Conservation (phyloP, 2,113 vertebrate species). For the Crocuta crocuta region DNA sequence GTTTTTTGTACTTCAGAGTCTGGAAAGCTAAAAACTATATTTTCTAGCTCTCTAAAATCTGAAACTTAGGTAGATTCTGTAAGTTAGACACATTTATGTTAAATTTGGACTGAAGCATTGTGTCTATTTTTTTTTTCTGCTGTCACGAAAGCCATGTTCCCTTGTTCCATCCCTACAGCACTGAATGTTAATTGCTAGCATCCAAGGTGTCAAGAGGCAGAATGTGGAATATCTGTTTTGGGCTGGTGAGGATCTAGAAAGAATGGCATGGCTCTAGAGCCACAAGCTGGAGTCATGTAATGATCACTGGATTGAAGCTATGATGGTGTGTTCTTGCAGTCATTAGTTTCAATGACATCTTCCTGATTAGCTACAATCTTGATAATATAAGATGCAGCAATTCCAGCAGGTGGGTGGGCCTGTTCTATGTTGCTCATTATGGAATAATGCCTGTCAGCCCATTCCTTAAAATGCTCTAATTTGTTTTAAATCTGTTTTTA, state of each 20-base stretch:
- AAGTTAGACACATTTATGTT: background rate
- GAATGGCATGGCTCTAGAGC: background rate
- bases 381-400: background rate
- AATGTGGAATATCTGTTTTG: background rate
- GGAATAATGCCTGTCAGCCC: background rate
- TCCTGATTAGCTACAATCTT: slow-evolving; percentile 4
- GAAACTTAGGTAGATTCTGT: background rate
- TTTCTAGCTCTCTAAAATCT: background rate
- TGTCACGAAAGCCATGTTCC: background rate
- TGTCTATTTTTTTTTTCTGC: background rate
- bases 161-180: background rate
- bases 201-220: background rate
- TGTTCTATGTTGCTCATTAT: background rate
- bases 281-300: background rate
- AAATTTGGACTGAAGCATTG: background rate
- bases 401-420: background rate
- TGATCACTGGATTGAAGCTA: background rate
- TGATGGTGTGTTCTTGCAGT: background rate
- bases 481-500: slow-evolving; percentile 20
- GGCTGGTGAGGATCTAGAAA: background rate
- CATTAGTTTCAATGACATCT: background rate
- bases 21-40: slow-evolving; percentile 11
- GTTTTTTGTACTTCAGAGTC: background rate
- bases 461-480: background rate
- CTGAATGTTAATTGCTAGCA: background rate